These are phyloP conservation scores for Montipora capitata DNA, from an alignment of 92 coral and sea anemone species.

Conservation along the genomic window DNA sequence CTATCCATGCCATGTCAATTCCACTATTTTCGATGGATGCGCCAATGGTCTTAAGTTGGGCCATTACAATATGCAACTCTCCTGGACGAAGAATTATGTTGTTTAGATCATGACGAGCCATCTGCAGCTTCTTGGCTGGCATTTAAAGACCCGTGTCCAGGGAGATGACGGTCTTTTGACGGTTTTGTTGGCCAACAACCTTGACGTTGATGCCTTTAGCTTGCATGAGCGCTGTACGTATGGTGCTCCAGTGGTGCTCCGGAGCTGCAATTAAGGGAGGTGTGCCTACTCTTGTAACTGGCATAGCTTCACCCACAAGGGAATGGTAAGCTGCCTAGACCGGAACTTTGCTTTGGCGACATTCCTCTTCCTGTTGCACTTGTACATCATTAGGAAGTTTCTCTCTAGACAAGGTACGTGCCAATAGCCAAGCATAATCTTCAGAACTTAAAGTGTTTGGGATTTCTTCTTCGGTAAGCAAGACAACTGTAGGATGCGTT, in stretches of 20 bases:
- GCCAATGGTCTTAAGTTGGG: neutral
- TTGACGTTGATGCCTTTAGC: slow-evolving; percentile 54
- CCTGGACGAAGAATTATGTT: too few relatives aligned
- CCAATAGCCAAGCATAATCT: slow-evolving; percentile 77
- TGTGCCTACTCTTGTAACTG: slow-evolving; percentile 48
- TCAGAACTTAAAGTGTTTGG: slow-evolving; percentile 54
- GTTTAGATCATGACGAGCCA: too few relatives aligned
- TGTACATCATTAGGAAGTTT: slow-evolving; percentile 29
- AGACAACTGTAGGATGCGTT: slow-evolving; percentile 42
- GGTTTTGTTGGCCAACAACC: slow-evolving; percentile 38
- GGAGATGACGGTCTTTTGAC: slow-evolving; percentile 58
- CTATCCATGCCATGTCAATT: neutral
- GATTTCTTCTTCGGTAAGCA: slow-evolving; percentile 47
- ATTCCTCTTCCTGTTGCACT: slow-evolving; percentile 35
- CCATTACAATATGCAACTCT: neutral
- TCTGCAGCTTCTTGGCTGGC: too few relatives aligned
- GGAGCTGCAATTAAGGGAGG: slow-evolving; percentile 74
- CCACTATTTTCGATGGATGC: slow-evolving; percentile 10
- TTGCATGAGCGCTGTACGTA: slow-evolving; percentile 71
- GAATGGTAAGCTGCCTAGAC: slow-evolving; percentile 82
- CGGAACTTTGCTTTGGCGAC: slow-evolving; percentile 55
- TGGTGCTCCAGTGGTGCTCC: slow-evolving; percentile 75
- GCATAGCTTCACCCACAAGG: slow-evolving; percentile 54
- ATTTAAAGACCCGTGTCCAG: slow-evolving; percentile 22
- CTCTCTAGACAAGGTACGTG: slow-evolving; percentile 62